Evolutionary conservation across 2,113 vertebrate species (phyloP).

Genomic region (Phalacrocorax aristotelis): DNA sequence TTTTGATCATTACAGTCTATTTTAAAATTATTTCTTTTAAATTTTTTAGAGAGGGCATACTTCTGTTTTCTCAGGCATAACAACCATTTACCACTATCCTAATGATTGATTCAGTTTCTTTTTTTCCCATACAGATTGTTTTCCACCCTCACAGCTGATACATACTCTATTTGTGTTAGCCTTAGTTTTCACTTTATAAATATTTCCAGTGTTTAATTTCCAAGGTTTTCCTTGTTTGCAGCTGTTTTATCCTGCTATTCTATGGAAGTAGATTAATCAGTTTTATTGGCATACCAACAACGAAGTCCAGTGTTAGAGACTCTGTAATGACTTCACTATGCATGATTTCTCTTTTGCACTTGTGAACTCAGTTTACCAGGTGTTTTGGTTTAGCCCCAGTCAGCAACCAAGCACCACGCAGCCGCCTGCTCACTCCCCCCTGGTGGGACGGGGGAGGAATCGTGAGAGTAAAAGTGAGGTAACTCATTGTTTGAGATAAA

Average conservation of each 20-base stretch:
- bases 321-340: slow-evolving; percentile 57
- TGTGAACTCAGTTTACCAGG: slow-evolving; percentile 53
- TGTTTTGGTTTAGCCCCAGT: too few species aligned
- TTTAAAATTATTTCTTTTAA: background rate
- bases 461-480: too few species aligned
- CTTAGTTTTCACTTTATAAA: slow-evolving; percentile 53
- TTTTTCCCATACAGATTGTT: slow-evolving; percentile 33
- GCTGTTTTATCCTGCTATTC: slow-evolving; percentile 49
- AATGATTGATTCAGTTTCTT: background rate
- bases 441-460: too few species aligned
- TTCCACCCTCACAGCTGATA: slow-evolving; percentile 22
- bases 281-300: slow-evolving; percentile 61
- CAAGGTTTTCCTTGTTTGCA: slow-evolving; percentile 40
- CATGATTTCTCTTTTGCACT: slow-evolving; percentile 53
- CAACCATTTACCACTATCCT: background rate
- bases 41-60: background rate
- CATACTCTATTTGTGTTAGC: slow-evolving; percentile 20
- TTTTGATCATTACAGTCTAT: background rate
- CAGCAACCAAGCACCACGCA: too few species aligned
- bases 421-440: too few species aligned
- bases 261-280: slow-evolving; percentile 47
- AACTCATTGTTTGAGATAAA: too few species aligned
- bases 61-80: background rate
- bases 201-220: slow-evolving; percentile 63
- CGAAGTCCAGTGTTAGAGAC: slow-evolving; percentile 18